Evolutionary conservation across 2,113 vertebrate genomes (phyloP).

Genomic region (Microcebus jonahi): DNA sequence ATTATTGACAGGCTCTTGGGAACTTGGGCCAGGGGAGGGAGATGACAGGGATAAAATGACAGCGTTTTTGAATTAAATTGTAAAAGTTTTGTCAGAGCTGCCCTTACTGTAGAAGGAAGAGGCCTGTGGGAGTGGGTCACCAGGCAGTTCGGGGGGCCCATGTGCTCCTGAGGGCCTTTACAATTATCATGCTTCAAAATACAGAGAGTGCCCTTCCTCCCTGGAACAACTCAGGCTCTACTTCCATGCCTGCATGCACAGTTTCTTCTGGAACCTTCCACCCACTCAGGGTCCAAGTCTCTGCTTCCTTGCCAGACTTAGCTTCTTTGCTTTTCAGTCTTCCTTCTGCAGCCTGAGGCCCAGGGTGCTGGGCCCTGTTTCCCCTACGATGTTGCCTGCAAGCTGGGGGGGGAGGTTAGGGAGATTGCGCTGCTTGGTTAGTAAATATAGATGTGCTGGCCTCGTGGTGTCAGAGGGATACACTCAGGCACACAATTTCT

Average conservation of each 20-base stretch:
- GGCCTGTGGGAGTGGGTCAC: neutral
- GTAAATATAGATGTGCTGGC: neutral
- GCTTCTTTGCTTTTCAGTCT: constrained; percentile 9
- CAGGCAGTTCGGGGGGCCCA: neutral
- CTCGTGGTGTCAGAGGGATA: neutral
- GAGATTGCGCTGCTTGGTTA: constrained; percentile 23
- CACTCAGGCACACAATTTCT: neutral
- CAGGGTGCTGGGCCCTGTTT: neutral
- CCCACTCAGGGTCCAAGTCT: neutral
- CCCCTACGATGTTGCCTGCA: neutral
- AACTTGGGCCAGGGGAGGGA: neutral
- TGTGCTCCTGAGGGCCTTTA: neutral
- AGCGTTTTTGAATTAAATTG: neutral
- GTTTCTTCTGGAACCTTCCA: constrained; percentile 65
- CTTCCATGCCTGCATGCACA: neutral
- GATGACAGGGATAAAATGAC: neutral
- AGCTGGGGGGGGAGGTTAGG: neutral
- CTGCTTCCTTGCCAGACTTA: constrained; percentile 39
- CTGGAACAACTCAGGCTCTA: neutral
- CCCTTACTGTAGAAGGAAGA: neutral
- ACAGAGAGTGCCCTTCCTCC: neutral
- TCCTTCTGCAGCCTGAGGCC: neutral
- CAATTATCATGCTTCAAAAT: neutral
- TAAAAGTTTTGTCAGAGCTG: neutral
- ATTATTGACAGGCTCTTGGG: neutral